A percentile compares a stretch with the other conserved stretches of the same genome.
phyloP scores from a whole-genome alignment of 2,113 vertebrate genomes.

The Nothoprocta perdicaria region DNA sequence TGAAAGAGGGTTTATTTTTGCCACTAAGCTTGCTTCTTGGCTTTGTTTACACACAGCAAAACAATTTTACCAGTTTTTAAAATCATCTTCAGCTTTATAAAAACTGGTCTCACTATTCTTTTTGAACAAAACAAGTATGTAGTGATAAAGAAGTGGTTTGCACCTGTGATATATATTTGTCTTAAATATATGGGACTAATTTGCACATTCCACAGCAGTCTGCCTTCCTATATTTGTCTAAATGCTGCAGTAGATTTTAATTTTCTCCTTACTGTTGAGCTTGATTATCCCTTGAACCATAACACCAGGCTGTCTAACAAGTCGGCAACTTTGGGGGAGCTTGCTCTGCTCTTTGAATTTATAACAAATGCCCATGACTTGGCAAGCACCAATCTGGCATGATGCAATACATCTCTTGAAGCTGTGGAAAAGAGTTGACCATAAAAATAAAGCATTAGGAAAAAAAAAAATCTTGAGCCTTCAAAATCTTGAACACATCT shows the following conservation, averaged over 20 bases:
- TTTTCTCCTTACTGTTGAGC: background rate
- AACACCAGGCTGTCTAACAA: background rate
- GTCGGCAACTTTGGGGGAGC: background rate
- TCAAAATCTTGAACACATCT: background rate
- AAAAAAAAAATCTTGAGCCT: background rate
- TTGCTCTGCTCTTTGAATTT: background rate
- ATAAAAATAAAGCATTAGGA: background rate
- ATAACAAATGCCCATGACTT: background rate
- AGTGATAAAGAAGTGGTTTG: background rate
- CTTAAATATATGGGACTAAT: background rate
- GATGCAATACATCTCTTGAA: background rate
- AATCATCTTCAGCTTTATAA: background rate
- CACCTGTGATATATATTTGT: background rate
- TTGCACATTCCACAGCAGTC: background rate
- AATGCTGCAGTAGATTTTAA: background rate
- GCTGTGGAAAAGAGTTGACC: background rate
- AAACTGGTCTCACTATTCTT: background rate
- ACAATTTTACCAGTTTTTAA: background rate
- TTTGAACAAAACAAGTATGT: background rate
- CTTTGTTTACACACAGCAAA: background rate
- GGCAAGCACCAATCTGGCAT: background rate
- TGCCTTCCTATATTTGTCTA: background rate
- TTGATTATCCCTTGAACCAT: background rate
- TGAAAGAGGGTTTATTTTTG: background rate
- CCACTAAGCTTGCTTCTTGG: background rate